Evolutionary conservation across 2,888 invertebrate genomes (phyloP).

Genomic region (Metellina segmentata): DNA sequence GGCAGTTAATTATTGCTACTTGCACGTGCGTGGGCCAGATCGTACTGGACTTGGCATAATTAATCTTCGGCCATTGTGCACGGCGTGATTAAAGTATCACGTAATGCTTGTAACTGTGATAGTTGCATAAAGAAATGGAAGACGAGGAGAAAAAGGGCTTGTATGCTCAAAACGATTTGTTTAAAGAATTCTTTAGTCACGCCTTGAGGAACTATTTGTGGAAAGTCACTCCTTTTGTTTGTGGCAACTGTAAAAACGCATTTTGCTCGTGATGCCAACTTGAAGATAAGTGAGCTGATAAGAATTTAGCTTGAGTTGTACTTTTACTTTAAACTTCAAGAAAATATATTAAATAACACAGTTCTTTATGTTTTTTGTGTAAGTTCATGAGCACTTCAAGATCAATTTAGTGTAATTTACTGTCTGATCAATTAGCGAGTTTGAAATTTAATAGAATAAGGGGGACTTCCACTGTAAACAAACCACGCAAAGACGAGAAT

Average conservation of each 20-base stretch:
- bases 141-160: not conserved
- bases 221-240: not conserved
- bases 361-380: not conserved
- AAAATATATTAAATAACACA: not conserved
- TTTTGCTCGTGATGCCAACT: not conserved
- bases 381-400: not conserved
- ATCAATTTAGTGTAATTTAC: not conserved
- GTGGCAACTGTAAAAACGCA: not conserved
- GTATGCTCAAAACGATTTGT: not conserved
- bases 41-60: not conserved
- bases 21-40: conserved; percentile 5
- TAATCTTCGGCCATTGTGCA: conserved; percentile 15
- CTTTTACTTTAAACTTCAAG: not conserved
- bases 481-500: too few species aligned
- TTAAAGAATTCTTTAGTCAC: conserved; percentile 26
- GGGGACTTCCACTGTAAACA: too few species aligned
- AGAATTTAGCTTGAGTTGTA: not conserved
- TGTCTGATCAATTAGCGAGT: too few species aligned
- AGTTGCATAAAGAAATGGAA: conserved; percentile 13
- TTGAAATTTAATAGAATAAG: too few species aligned
- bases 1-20: not conserved
- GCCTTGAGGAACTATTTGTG: conserved; percentile 6
- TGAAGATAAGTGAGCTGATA: not conserved
- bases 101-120: conserved; percentile 20
- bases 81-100: conserved; percentile 11